Conservation (phyloP, 2,113 vertebrate species). For the Micronycteris hirsuta region DNA sequence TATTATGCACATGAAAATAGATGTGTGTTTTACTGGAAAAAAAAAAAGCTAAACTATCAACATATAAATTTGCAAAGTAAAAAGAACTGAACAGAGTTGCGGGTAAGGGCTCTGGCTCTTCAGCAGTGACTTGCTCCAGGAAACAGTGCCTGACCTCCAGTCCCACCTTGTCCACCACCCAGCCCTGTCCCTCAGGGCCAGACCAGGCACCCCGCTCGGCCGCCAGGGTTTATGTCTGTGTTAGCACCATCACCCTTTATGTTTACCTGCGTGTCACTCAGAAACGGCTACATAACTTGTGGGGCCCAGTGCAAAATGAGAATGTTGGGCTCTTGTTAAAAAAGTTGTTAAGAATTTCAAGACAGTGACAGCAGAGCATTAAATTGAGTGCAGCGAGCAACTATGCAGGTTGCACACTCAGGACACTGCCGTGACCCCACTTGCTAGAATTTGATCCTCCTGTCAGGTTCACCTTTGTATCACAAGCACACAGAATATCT, state of each 20-base stretch:
- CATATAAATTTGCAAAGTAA: neutral
- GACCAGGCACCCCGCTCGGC: neutral
- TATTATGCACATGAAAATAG: neutral
- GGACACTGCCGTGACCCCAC: fast-evolving
- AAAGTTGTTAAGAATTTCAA: neutral
- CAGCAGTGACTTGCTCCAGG: neutral
- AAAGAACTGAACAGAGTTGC: neutral
- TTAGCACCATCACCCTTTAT: neutral
- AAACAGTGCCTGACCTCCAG: neutral
- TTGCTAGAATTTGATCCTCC: neutral
- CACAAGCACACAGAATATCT: neutral
- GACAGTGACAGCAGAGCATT: neutral
- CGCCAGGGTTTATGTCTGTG: neutral
- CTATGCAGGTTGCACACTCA: no score
- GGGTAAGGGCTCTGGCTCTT: neutral
- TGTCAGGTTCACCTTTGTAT: neutral
- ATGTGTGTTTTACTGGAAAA: neutral
- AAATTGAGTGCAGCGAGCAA: neutral
- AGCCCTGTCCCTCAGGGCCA: neutral
- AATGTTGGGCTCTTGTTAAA: neutral
- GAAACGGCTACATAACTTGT: neutral
- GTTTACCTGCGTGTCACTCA: neutral
- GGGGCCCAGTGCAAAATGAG: neutral
- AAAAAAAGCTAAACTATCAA: neutral
- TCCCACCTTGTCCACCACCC: neutral